phyloP scores from a whole-genome alignment of 1,140 invertebrate genomes.

The Linepithema humile region DNA sequence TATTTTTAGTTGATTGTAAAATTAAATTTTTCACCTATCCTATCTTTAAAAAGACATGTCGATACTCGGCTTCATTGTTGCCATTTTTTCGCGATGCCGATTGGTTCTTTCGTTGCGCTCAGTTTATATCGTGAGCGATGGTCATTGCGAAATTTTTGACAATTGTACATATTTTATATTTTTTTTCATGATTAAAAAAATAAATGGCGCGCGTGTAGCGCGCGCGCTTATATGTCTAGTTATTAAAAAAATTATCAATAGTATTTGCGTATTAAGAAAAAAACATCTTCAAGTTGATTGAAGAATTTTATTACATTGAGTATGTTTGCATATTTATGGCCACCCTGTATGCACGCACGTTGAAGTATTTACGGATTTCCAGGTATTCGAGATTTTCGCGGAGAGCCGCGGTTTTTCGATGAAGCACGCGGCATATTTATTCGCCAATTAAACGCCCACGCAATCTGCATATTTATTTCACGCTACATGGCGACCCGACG shows the following conservation, averaged over 20 bases:
- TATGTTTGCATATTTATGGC: neutral
- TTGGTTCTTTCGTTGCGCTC: too few relatives aligned
- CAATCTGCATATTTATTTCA: constrained; percentile 44
- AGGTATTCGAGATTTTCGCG: constrained; percentile 19
- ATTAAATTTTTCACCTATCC: neutral
- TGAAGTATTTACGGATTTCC: neutral
- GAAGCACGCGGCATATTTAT: constrained; percentile 32
- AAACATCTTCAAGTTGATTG: neutral
- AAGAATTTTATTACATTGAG: constrained; percentile 2
- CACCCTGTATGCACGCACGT: neutral
- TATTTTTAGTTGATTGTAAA: neutral
- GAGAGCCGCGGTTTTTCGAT: constrained; percentile 26
- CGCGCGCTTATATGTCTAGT: too few relatives aligned
- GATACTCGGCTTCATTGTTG: too few relatives aligned
- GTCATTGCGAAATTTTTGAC: too few relatives aligned
- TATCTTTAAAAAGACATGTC: too few relatives aligned
- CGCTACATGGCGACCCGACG: neutral
- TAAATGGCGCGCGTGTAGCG: too few relatives aligned
- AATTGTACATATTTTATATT: too few relatives aligned
- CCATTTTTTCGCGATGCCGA: too few relatives aligned
- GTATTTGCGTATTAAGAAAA: neutral
- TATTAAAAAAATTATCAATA: neutral
- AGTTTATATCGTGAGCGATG: too few relatives aligned
- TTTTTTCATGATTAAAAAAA: too few relatives aligned
- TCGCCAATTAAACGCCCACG: constrained; percentile 28